Evolutionary conservation across 2,113 vertebrate species (phyloP).

Genomic region (Myodes glareolus): DNA sequence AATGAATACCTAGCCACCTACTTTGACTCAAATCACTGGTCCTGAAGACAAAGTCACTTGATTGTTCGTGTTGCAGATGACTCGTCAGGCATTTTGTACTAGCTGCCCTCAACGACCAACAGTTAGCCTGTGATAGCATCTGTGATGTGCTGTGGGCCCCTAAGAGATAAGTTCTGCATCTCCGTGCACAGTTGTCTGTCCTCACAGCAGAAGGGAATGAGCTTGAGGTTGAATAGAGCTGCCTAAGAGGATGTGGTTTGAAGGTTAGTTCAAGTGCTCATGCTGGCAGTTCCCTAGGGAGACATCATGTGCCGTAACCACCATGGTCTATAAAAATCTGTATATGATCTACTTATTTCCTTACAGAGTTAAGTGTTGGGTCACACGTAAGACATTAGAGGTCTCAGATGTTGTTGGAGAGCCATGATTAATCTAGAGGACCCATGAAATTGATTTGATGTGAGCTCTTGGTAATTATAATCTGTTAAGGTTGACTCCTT

Average conservation of each 20-base stretch:
- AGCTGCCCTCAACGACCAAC: background rate
- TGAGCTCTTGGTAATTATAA: background rate
- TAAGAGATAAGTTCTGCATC: slow-evolving; percentile 47
- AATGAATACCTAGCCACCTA: background rate
- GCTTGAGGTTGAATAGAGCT: background rate
- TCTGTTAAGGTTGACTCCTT: background rate
- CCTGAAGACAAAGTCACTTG: background rate
- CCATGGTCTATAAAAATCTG: background rate
- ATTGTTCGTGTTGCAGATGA: background rate
- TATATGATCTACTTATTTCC: background rate
- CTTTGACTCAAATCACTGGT: background rate
- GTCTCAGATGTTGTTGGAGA: background rate
- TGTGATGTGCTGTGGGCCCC: background rate
- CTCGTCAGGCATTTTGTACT: background rate
- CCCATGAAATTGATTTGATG: background rate
- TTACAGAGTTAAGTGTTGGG: background rate
- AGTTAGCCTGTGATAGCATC: slow-evolving; percentile 36
- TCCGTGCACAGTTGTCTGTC: background rate
- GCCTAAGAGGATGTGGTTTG: background rate
- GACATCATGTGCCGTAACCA: background rate
- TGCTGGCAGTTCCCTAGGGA: background rate
- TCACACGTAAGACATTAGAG: background rate
- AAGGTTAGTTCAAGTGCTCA: background rate
- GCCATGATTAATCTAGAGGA: background rate
- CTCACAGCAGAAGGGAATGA: slow-evolving; percentile 26